Evolutionary conservation across 2,888 invertebrate species (phyloP).

Genomic region (Bedellia somnulentella): DNA sequence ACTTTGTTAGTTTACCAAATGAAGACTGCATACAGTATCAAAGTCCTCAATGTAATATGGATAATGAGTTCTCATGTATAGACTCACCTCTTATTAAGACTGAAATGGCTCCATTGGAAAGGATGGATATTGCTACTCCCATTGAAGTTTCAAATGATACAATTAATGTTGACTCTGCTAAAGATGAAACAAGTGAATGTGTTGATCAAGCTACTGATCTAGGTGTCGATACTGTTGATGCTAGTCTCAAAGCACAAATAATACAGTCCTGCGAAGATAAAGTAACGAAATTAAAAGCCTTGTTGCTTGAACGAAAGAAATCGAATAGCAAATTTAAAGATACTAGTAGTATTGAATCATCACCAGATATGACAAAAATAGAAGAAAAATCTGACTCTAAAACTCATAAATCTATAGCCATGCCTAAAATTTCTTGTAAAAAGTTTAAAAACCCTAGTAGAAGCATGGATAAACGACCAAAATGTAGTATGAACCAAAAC

Average conservation of each 20-base stretch:
- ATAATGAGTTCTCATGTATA: slow-evolving; percentile 18
- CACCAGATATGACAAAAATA: not conserved
- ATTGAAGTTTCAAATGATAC: not conserved
- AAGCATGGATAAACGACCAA: slow-evolving; percentile 17
- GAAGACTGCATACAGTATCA: slow-evolving; percentile 22
- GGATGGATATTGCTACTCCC: not conserved
- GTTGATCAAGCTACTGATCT: slow-evolving; percentile 11
- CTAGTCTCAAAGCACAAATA: slow-evolving; percentile 16
- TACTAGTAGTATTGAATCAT: not conserved
- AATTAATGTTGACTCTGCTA: not conserved
- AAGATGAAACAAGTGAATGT: not conserved
- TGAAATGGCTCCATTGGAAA: slow-evolving; percentile 13
- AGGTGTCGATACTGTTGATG: slow-evolving; percentile 5
- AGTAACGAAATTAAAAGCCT: slow-evolving; percentile 28
- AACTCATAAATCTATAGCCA: too few species aligned
- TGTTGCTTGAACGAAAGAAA: slow-evolving; percentile 22
- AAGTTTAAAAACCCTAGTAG: not conserved
- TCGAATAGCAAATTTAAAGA: slow-evolving; percentile 11
- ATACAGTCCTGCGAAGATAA: slow-evolving; percentile 40
- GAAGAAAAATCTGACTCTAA: slow-evolving; percentile 3
- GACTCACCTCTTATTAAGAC: slow-evolving; percentile 23
- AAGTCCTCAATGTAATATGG: slow-evolving; percentile 20
- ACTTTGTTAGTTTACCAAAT: slow-evolving; percentile 24
- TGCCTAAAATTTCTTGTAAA: too few species aligned
- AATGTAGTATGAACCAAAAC: slow-evolving; percentile 17